phyloP scores from a whole-genome alignment of 1,140 invertebrate genomes.

The Chelonus insularis region DNA sequence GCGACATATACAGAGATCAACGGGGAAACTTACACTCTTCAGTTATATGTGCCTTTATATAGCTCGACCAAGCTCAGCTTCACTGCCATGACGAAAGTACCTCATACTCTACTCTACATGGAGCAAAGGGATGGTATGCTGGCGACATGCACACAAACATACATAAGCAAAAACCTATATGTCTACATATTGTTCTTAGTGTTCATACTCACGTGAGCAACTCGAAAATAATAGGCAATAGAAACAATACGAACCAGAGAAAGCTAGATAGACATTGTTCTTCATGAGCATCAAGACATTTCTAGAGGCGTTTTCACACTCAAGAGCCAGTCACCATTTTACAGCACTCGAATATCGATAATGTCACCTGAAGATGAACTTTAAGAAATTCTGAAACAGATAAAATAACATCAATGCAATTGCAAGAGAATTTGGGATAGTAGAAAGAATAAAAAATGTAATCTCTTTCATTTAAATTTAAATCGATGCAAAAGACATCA shows the following conservation, averaged over 20 bases:
- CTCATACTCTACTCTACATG: neutral
- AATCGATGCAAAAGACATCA: constrained; percentile 14
- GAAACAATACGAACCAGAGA: constrained; percentile 29
- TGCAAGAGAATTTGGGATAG: too few relatives aligned
- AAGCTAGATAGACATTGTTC: constrained; percentile 21
- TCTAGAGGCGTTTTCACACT: constrained; percentile 17
- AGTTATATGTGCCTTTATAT: neutral
- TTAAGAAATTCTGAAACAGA: neutral
- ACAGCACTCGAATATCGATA: neutral
- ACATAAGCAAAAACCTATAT: neutral
- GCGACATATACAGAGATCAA: constrained; percentile 13
- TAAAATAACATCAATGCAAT: neutral
- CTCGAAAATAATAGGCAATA: constrained; percentile 35
- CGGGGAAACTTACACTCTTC: neutral
- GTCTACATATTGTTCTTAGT: neutral
- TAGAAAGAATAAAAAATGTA: neutral
- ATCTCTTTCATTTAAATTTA: constrained; percentile 29
- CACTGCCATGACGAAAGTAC: constrained; percentile 20
- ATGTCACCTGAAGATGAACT: neutral
- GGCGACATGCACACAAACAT: constrained; percentile 6
- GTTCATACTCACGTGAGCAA: constrained; percentile 16
- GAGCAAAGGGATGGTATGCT: neutral
- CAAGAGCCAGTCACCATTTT: constrained; percentile 17
- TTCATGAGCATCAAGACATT: constrained; percentile 26
- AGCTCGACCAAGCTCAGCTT: constrained; percentile 5